phyloP scores from a whole-genome alignment of 2,113 vertebrate genomes.

The Heliornis fulica region DNA sequence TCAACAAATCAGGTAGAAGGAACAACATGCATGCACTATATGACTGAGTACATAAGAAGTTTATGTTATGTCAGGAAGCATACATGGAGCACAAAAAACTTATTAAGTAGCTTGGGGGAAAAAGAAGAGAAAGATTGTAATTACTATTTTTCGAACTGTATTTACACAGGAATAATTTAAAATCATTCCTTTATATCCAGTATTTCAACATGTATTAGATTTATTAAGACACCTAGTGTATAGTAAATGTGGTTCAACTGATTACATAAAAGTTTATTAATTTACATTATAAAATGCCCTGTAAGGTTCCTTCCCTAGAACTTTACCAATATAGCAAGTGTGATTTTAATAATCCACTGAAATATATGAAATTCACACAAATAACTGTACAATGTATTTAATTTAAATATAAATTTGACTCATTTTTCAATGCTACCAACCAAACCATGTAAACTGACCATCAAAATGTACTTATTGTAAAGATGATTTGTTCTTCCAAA shows the following conservation, averaged over 20 bases:
- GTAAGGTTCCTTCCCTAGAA: not conserved
- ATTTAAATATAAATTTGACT: constrained; percentile 7
- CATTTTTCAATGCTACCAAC: constrained; percentile 14
- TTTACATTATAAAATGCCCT: not conserved
- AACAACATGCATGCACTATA: not conserved
- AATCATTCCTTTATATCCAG: not conserved
- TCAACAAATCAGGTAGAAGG: not conserved
- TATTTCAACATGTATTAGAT: not conserved
- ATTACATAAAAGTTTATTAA: not conserved
- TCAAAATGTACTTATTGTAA: not conserved
- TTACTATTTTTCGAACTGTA: not conserved
- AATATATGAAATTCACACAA: not conserved
- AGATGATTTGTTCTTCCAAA: constrained; percentile 41
- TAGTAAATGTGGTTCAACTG: not conserved
- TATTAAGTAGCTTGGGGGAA: not conserved
- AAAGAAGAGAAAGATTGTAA: not conserved
- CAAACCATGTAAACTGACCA: not conserved
- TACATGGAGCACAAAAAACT: not conserved
- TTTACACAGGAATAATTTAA: not conserved
- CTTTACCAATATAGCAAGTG: not conserved
- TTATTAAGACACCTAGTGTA: not conserved
- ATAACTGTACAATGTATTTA: not conserved
- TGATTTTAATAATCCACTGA: constrained; percentile 19
- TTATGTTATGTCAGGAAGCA: not conserved
- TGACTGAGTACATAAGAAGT: not conserved